Conservation (phyloP, 2,888 invertebrate species). For the Trichopoda pennipes region DNA sequence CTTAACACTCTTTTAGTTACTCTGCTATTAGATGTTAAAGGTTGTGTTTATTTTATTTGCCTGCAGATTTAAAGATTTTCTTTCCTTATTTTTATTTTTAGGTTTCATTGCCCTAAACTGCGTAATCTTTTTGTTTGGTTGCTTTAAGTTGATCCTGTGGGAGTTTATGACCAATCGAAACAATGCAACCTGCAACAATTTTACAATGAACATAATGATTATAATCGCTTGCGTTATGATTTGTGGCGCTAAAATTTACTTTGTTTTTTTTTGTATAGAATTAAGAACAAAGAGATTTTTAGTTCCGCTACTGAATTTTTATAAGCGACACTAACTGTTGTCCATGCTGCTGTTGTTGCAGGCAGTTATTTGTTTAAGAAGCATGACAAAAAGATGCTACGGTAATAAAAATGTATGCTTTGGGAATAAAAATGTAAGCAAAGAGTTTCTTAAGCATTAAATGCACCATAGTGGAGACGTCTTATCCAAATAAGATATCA, state of each 20-base stretch:
- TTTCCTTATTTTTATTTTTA: neutral
- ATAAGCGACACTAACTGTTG: neutral
- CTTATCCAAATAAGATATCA: too few species aligned
- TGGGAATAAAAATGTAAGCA: too few species aligned
- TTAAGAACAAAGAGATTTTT: constrained; percentile 34
- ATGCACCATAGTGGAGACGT: too few species aligned
- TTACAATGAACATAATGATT: constrained; percentile 47
- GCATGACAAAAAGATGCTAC: too few species aligned
- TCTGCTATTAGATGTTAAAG: neutral
- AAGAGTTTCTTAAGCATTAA: too few species aligned
- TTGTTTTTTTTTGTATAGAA: constrained; percentile 29
- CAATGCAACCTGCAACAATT: constrained; percentile 37
- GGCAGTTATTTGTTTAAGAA: too few species aligned
- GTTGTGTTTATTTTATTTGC: constrained; percentile 5
- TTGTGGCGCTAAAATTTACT: constrained; percentile 36
- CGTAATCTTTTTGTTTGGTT: constrained; percentile 53
- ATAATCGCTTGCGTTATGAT: constrained; percentile 27
- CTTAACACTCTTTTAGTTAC: neutral
- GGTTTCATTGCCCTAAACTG: constrained; percentile 30
- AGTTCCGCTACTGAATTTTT: constrained; percentile 40
- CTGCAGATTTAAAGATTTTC: constrained; percentile 47
- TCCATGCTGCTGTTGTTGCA: too few species aligned
- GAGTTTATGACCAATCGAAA: constrained; percentile 49
- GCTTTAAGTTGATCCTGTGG: constrained; percentile 30
- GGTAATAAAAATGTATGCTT: too few species aligned